Evolutionary conservation across 2,888 invertebrate genomes (phyloP).

Genomic region (Lutraria lutraria): DNA sequence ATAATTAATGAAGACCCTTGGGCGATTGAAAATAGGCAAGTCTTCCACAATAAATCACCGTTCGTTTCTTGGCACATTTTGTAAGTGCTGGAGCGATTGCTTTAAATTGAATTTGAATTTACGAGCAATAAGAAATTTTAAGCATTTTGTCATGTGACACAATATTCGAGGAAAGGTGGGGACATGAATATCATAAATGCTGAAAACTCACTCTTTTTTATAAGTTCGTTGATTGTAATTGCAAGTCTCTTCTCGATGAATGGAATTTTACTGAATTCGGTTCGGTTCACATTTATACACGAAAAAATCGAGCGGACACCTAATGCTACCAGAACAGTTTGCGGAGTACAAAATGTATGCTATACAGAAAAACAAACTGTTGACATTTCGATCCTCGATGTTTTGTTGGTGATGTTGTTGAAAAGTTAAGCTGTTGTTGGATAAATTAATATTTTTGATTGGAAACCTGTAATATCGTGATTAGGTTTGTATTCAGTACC

Average conservation of each 20-base stretch:
- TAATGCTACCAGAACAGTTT: not conserved
- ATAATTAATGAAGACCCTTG: too few species aligned
- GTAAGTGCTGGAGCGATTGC: too few species aligned
- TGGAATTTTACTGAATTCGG: not conserved
- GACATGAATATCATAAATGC: too few species aligned
- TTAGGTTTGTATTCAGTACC: slow-evolving; percentile 16
- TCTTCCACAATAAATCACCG: too few species aligned
- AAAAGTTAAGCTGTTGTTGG: slow-evolving; percentile 21
- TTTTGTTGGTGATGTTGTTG: not conserved
- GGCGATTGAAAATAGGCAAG: too few species aligned
- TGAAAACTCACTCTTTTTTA: too few species aligned
- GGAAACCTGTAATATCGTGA: not conserved
- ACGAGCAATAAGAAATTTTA: too few species aligned
- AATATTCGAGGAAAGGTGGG: too few species aligned
- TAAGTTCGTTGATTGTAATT: not conserved
- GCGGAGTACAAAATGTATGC: not conserved
- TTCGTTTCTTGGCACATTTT: too few species aligned
- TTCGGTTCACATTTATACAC: too few species aligned
- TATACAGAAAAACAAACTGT: not conserved
- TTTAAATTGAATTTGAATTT: too few species aligned
- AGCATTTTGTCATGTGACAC: too few species aligned
- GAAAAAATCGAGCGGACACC: not conserved
- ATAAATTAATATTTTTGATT: not conserved
- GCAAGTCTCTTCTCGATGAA: not conserved
- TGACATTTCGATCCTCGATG: not conserved